A percentile compares a stretch with the other conserved stretches of the same genome.
phyloP scores from a whole-genome alignment of 2,113 vertebrate genomes.

The rat (Rattus norvegicus) region DNA sequence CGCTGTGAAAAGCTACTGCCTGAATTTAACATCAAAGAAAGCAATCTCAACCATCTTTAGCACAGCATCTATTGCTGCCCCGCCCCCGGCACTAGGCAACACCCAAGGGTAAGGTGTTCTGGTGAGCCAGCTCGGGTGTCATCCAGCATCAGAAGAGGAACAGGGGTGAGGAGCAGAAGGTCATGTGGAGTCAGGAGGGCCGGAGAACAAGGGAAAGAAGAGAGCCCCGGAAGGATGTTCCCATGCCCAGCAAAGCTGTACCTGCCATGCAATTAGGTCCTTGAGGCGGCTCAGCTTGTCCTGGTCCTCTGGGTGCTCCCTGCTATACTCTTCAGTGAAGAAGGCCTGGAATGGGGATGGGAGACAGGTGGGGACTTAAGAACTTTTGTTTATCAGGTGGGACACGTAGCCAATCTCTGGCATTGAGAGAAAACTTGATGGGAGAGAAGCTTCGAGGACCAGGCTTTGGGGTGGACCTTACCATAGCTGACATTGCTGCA shows the following conservation, averaged over 20 bases:
- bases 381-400: background rate
- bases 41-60: background rate
- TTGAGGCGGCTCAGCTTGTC: constrained; percentile 95
- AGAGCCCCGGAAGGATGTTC: accelerated
- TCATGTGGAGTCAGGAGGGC: too few relatives aligned
- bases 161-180: background rate
- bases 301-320: constrained; percentile 92
- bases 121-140: background rate
- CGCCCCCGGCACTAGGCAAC: background rate
- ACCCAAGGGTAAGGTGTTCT: background rate
- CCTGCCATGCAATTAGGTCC: constrained; percentile 99
- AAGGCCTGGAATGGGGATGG: constrained; percentile 91
- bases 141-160: background rate
- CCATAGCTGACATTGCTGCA: accelerated
- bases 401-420: background rate
- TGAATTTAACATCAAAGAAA: background rate
- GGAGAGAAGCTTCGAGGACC: background rate
- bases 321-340: constrained; percentile 94
- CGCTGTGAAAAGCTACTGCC: background rate
- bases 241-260: constrained; percentile 74
- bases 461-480: background rate
- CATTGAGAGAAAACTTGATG: background rate
- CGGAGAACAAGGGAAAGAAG: background rate
- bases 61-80: accelerated
- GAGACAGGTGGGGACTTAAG: background rate